These are phyloP conservation scores for Phymorhynchus buccinoides DNA, from an alignment of 1,140 invertebrate species.

Conservation along the genomic window DNA sequence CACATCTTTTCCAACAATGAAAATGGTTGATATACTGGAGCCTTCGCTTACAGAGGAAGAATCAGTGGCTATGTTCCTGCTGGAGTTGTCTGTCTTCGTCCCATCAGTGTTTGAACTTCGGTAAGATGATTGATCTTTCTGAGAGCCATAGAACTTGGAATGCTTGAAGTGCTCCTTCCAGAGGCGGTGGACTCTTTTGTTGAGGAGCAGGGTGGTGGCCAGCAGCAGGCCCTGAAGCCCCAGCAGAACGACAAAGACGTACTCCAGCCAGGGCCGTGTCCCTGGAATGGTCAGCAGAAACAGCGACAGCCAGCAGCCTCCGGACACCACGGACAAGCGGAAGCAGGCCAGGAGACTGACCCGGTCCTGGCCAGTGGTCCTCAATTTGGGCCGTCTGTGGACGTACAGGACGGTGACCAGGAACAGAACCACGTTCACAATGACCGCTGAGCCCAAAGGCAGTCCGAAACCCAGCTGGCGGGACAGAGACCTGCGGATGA, in stretches of 20 bases:
- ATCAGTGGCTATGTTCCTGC: background rate
- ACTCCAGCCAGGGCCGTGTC: background rate
- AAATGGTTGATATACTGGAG: background rate
- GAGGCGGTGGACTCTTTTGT: background rate
- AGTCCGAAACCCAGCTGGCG: conserved; percentile 29
- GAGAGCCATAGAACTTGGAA: background rate
- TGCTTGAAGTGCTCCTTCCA: background rate
- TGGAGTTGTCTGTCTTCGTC: background rate
- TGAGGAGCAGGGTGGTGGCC: conserved; percentile 21
- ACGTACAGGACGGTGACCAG: conserved; percentile 5
- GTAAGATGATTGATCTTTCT: background rate
- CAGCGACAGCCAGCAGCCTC: conserved; percentile 30
- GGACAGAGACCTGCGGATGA: conserved; percentile 9
- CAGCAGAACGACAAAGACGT: conserved; percentile 3
- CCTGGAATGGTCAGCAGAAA: conserved; percentile 26
- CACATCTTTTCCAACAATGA: no score
- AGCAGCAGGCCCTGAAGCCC: conserved; percentile 18
- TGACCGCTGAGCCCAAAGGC: conserved; percentile 7
- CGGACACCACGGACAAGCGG: conserved; percentile 30
- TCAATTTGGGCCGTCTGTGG: conserved; percentile 9
- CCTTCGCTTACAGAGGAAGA: background rate
- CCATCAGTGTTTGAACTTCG: background rate
- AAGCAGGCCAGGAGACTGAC: conserved; percentile 31
- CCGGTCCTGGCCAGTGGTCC: background rate
- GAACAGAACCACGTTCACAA: conserved; percentile 20